Evolutionary conservation across 2,888 invertebrate species (phyloP), one percentile per base, ranked within the genome.

Genomic region (Poecilobothrus nobilitatus): DNA sequence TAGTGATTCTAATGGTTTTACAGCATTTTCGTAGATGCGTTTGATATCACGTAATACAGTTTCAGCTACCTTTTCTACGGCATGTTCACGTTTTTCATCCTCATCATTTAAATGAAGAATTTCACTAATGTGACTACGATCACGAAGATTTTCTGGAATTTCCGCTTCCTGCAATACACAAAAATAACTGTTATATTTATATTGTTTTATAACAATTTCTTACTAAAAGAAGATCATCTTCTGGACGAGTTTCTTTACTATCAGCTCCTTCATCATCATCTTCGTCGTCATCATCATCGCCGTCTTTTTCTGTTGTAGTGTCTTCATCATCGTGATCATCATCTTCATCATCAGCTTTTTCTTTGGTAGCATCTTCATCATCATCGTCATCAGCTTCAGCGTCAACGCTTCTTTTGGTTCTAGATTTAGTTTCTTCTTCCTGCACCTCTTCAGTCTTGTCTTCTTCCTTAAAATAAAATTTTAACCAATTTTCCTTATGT

Each of bases 1-100:
- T 41, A 93, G 82, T n/a, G 86, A 87, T 84, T 96, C 96, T 76
- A 96, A 83, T 1, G 95, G 95, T 80, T 94, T 92, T 66, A 96
- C 92, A 4, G 94, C 91, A 73, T 86, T 88, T 79, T 94, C 94
- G 76, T 94, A 94, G 68, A 93, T 84, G 76, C 86, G 89, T 80
- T 95, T 95, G 74, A 95, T 84, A 76, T 95, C 94, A 74, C 90
- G 89, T 41, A 95, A 86, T 34, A 94, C 88, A 27, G 89, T 86
- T 72, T 92, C 91, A 3, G 91, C 89, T 15, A 90, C 87, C 82
- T 87, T 89, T 70, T 90, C 87, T 62, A 91, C 83, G 1, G 90
- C 86, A 71, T 87, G 83, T 79, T 93, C 92, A 27, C 85, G 85
- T 74, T 88, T 87, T 74, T 88, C 85, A 67, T 89, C 86, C 76